A percentile compares a stretch with the other conserved stretches of the same genome.
These are phyloP conservation scores for Zaprionus davidi DNA, from an alignment of 1,140 invertebrate species.

Conservation along the genomic window DNA sequence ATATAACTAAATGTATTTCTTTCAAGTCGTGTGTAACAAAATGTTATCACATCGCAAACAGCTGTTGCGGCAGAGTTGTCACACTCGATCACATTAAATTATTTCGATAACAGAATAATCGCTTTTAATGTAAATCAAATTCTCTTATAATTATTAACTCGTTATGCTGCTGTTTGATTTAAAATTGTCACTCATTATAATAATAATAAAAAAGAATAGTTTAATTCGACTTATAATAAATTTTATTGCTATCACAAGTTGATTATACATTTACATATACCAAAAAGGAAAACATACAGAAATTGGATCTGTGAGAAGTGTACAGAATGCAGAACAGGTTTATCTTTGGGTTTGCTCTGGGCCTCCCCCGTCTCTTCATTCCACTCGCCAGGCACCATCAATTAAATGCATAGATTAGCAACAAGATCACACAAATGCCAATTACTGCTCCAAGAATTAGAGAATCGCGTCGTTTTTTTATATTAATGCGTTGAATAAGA, in stretches of 20 bases:
- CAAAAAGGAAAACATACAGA: conserved; percentile 55
- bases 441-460: conserved; percentile 94
- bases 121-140: background rate
- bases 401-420: conserved; percentile 92
- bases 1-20: conserved; percentile 13
- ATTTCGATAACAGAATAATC: conserved; percentile 26
- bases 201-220: background rate
- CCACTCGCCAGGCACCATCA: conserved; percentile 28
- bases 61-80: conserved; percentile 56
- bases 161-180: too few species aligned
- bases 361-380: background rate
- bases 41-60: conserved; percentile 75
- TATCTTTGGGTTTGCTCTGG: conserved; percentile 53
- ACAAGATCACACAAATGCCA: conserved; percentile 93
- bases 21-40: conserved; percentile 26
- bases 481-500: conserved; percentile 95
- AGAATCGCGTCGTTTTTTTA: conserved; percentile 95
- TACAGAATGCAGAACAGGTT: conserved; percentile 35
- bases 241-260: conserved; percentile 81
- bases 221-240: conserved; percentile 45
- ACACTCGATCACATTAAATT: background rate
- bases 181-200: too few species aligned
- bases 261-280: conserved; percentile 69
- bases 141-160: background rate
- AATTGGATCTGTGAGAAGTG: conserved; percentile 41